Evolutionary conservation across 53 echinoderm and acorn worm species (phyloP).

Genomic region (Paracentrotus lividus): DNA sequence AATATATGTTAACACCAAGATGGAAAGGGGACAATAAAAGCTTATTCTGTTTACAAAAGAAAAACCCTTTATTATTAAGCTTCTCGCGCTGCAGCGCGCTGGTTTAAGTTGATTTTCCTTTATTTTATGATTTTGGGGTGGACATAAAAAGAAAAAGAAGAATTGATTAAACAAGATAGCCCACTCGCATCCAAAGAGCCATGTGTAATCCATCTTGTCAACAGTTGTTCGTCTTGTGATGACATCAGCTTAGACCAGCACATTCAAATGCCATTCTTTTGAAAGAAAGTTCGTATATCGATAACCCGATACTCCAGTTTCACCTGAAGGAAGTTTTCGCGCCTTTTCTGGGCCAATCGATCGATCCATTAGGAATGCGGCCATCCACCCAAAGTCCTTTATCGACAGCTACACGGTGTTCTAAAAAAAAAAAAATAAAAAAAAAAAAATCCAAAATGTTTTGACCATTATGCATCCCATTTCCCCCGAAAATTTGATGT

Average conservation of each 20-base stretch:
- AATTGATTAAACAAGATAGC: background rate
- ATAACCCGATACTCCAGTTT: constrained; percentile 52
- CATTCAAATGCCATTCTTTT: constrained; percentile 38
- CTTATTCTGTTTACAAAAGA: no score
- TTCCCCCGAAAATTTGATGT: no score
- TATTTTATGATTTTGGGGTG: no score
- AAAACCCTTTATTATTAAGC: no score
- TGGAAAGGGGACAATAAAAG: no score
- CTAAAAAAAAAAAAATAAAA: background rate
- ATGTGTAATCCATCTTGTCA: background rate
- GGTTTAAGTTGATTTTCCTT: no score
- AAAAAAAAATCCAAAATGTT: no score
- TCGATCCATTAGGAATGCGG: constrained; percentile 53
- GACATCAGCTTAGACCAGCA: background rate
- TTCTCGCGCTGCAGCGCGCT: no score
- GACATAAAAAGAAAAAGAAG: background rate
- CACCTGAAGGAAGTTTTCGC: constrained; percentile 48
- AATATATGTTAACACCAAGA: no score
- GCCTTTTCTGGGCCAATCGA: constrained; percentile 48
- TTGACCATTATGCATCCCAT: no score
- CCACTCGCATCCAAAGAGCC: background rate
- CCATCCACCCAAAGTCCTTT: constrained; percentile 25
- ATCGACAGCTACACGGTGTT: constrained; percentile 41
- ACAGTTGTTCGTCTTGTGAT: constrained; percentile 11
- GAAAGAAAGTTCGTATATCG: background rate